Base-by-base conservation (phyloP, 2,888 invertebrate species). In the Harpagoxenus sublaevis region DNA sequence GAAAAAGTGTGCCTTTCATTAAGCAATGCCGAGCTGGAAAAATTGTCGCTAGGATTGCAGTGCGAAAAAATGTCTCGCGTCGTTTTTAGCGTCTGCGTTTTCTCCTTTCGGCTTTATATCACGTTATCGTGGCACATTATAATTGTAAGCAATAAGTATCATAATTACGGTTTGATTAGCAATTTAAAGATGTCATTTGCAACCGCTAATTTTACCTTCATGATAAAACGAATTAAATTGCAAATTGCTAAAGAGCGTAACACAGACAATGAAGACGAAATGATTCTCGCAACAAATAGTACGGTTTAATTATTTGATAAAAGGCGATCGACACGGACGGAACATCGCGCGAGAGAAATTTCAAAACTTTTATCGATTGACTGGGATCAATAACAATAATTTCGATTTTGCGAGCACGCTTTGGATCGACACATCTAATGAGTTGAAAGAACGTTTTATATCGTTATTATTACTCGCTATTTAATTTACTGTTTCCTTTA, bases 401-500 rank as follows among this genome's bases (percentile, higher is more conserved):
- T 79, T 74, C 42, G 63, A 53, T 53, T 68, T 70, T 70, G 83
- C 89, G 85, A 89, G 89, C 77, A 79, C 89, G 84, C 65, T 74
- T 73, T 57, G 89, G 88, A 89, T 89, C 88, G 88, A 89, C 86
- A 12, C 9, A 35, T 45, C 15, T 57, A 39, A 51, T 75, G 39
- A 66, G 39, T 31, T 68, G 55, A 55, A 68, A 55, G 8, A 57
- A 31, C 18, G 3, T 68, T 57, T 55, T 10, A 45, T 42, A 42
- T 66, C 28, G 31, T 28, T 31, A 45, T 48, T 57, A 23, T 31
- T 23, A 66, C 8, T 42, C 18, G 51, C 48, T 12, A 39, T 66
- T 63, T 35, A 57, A 31, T 78, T 66, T 66, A 39, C 10, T 42
- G 28, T 31, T 55, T 39, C 4, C 31, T 62, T 60, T 10, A 73